A percentile compares a stretch with the other conserved stretches of the same genome.
phyloP scores from a whole-genome alignment of 2,797 vertebrate species.

The Toxotes lorentzi region DNA sequence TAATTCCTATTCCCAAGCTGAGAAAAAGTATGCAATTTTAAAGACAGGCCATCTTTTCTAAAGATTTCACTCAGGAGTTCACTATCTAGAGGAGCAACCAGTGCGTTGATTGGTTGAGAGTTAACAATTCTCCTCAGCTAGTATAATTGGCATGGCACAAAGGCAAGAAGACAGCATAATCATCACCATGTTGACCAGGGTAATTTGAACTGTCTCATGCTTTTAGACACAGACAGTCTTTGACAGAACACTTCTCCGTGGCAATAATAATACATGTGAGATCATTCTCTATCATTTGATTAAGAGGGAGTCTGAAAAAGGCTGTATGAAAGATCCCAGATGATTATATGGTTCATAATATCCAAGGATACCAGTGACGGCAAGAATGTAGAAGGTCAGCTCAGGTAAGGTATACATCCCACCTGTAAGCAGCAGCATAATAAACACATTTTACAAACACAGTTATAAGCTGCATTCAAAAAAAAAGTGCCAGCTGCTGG shows the following conservation, averaged over 20 bases:
- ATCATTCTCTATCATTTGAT: constrained; percentile 63
- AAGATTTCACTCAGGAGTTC: constrained; percentile 41
- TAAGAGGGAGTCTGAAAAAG: constrained; percentile 64
- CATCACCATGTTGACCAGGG: constrained; percentile 63
- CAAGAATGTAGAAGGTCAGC: constrained; percentile 2
- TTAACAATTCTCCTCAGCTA: constrained; percentile 39
- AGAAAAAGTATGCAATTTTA: constrained; percentile 40
- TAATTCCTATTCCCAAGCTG: constrained; percentile 29
- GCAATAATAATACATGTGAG: constrained; percentile 69
- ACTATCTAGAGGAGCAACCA: constrained; percentile 6
- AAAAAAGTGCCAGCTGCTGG: constrained; percentile 20
- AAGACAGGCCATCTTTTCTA: constrained; percentile 38
- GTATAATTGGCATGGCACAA: constrained; percentile 55
- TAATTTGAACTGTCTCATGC: constrained; percentile 71
- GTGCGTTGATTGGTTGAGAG: constrained; percentile 36
- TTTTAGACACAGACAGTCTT: constrained; percentile 47
- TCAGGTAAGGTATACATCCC: not conserved
- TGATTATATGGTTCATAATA: constrained; percentile 55
- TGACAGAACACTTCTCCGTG: constrained; percentile 67
- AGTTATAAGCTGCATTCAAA: not conserved
- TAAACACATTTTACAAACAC: not conserved
- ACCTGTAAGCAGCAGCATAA: constrained; percentile 1
- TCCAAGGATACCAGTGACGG: not conserved
- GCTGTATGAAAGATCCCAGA: constrained; percentile 44
- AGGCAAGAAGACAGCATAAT: constrained; percentile 66